Percentiles rank a stretch among this genome's conserved stretches.
These are phyloP conservation scores for Lampris megalopsis DNA, from an alignment of 2,113 vertebrate species.

Conservation along the genomic window DNA sequence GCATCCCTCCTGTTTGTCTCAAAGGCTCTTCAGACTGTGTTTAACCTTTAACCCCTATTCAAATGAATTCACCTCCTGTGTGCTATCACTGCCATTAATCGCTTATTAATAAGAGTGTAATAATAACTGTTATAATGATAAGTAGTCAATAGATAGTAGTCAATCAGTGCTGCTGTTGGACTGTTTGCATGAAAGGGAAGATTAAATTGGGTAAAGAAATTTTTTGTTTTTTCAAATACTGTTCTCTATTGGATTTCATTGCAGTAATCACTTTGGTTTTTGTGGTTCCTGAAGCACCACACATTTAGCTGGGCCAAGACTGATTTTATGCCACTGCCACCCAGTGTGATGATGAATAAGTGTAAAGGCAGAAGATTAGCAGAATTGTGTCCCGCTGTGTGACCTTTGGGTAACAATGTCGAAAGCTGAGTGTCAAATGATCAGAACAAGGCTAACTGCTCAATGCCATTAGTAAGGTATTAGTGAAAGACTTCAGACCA, in stretches of 20 bases:
- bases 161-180: not conserved
- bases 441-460: too few species aligned
- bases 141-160: not conserved
- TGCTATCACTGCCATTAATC: constrained; percentile 14
- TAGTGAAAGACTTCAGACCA: too few species aligned
- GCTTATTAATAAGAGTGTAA: too few species aligned
- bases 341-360: not conserved
- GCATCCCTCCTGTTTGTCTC: constrained; percentile 17
- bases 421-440: too few species aligned
- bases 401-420: too few species aligned
- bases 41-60: constrained; percentile 29
- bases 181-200: not conserved
- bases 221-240: too few species aligned
- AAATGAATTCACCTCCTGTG: constrained; percentile 21
- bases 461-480: too few species aligned
- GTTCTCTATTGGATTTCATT: too few species aligned
- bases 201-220: not conserved
- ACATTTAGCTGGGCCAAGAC: not conserved
- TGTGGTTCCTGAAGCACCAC: not conserved
- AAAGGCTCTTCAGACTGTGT: constrained; percentile 37
- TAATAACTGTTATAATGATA: too few species aligned
- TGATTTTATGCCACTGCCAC: not conserved
- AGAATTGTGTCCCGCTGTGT: too few species aligned
- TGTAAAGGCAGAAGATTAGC: too few species aligned
- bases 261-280: not conserved